A percentile compares a stretch with the other conserved stretches of the same genome.
Conservation (phyloP, 2,797 vertebrate genomes). For the Chaunax sp. region DNA sequence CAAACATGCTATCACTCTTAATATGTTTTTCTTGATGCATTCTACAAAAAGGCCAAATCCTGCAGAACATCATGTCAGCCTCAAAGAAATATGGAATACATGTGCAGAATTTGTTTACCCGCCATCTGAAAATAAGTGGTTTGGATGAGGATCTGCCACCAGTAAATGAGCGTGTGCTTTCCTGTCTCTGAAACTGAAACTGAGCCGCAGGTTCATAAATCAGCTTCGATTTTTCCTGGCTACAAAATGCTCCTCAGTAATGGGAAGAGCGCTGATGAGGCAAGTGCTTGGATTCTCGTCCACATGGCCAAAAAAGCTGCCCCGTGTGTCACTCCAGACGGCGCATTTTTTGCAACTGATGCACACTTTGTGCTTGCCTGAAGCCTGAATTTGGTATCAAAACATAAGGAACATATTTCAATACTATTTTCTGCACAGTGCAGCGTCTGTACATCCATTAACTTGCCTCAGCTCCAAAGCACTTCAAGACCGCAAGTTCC, state of each 20-base stretch:
- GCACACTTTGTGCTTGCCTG: constrained; percentile 1
- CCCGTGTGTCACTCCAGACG: constrained; percentile 40
- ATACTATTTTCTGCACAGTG: constrained; percentile 63
- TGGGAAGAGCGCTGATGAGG: constrained; percentile 26
- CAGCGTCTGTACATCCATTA: constrained; percentile 65
- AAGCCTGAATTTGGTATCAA: constrained; percentile 45
- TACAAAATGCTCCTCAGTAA: constrained; percentile 33
- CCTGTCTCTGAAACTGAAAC: constrained; percentile 12
- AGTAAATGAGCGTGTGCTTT: constrained; percentile 7
- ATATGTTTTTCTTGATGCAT: background rate
- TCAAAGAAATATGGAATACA: constrained; percentile 11
- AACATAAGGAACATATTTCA: constrained; percentile 68
- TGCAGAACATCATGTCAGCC: constrained; percentile 6
- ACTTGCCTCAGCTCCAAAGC: constrained; percentile 74
- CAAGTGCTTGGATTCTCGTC: constrained; percentile 42
- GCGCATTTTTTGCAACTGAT: constrained; percentile 27
- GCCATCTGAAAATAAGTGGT: constrained; percentile 24
- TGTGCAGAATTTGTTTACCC: constrained; percentile 35
- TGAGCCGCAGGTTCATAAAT: constrained; percentile 44
- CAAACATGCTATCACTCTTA: constrained; percentile 8
- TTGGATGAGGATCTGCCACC: constrained; percentile 41
- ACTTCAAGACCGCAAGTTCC: constrained; percentile 81
- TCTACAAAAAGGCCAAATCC: background rate
- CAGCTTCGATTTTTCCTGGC: constrained; percentile 55
- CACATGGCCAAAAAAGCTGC: constrained; percentile 17